Evolutionary conservation across 2,888 invertebrate species (phyloP).

Genomic region (Lutraria lutraria): DNA sequence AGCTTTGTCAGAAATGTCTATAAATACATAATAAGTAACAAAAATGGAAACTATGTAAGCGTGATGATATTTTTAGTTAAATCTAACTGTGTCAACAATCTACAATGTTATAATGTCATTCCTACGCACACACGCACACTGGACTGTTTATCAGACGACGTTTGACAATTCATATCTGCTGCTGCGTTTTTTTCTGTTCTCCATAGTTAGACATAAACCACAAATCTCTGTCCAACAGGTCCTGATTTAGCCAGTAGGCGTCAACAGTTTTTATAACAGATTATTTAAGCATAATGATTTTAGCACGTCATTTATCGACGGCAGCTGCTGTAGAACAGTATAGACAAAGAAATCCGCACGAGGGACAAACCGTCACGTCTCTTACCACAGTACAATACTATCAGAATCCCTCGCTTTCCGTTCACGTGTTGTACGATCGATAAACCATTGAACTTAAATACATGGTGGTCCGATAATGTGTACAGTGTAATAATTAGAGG

Average conservation of each 20-base stretch:
- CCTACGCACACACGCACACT: background rate
- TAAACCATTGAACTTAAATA: background rate
- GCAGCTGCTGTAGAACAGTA: background rate
- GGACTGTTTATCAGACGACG: background rate
- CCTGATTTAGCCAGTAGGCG: background rate
- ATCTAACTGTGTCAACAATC: no score
- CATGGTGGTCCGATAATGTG: background rate
- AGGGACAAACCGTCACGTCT: background rate
- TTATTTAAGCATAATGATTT: constrained; percentile 5
- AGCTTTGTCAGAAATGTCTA: no score
- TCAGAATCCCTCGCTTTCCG: background rate
- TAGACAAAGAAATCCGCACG: background rate
- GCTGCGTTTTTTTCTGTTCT: background rate
- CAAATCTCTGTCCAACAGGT: background rate
- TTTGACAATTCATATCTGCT: background rate
- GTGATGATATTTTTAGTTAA: no score
- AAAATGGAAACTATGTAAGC: no score
- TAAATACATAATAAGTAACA: no score
- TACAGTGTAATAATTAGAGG: background rate
- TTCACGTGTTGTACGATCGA: constrained; percentile 9
- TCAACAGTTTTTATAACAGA: background rate
- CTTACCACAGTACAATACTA: background rate
- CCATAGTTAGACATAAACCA: background rate
- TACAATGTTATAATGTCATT: background rate
- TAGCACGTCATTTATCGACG: background rate